Conservation (phyloP, 2,888 invertebrate genomes). For the Rapana venosa region DNA sequence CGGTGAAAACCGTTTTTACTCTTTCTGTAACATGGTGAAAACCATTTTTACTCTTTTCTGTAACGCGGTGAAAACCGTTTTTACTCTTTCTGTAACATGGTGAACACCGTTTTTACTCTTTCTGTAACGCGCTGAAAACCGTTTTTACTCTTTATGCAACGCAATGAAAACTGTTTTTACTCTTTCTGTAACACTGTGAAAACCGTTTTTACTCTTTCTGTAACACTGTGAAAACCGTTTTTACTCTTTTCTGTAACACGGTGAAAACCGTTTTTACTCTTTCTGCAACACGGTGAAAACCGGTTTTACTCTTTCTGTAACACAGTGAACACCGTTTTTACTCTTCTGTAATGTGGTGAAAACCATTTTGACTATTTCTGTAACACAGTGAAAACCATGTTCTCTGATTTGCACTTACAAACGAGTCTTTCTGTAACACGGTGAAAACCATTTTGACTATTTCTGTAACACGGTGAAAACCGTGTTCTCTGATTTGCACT, state of each 20-base stretch:
- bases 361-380: too few species aligned
- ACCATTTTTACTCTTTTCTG: too few species aligned
- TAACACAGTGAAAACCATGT: slow-evolving; percentile 63
- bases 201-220: slow-evolving; percentile 82
- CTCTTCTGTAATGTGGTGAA: too few species aligned
- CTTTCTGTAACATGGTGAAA: slow-evolving; percentile 80
- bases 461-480: too few species aligned
- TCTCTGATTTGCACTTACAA: too few species aligned
- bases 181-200: slow-evolving; percentile 81
- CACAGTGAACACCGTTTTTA: neutral
- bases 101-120: slow-evolving; percentile 78
- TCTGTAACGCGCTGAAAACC: slow-evolving; percentile 78
- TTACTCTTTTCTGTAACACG: slow-evolving; percentile 81
- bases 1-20: slow-evolving; percentile 68
- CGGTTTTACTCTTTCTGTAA: slow-evolving; percentile 83
- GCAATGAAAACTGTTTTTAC: neutral
- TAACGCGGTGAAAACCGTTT: slow-evolving; percentile 63
- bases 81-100: slow-evolving; percentile 82
- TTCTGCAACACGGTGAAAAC: slow-evolving; percentile 79
- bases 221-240: slow-evolving; percentile 64
- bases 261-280: slow-evolving; percentile 77
- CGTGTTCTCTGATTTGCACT: too few species aligned
- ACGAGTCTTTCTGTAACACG: slow-evolving; percentile 83
- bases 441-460: too few species aligned
- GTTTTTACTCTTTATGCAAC: slow-evolving; percentile 83